Conservation (phyloP, 2,888 invertebrate species). For the Arrhopalites spinosus region DNA sequence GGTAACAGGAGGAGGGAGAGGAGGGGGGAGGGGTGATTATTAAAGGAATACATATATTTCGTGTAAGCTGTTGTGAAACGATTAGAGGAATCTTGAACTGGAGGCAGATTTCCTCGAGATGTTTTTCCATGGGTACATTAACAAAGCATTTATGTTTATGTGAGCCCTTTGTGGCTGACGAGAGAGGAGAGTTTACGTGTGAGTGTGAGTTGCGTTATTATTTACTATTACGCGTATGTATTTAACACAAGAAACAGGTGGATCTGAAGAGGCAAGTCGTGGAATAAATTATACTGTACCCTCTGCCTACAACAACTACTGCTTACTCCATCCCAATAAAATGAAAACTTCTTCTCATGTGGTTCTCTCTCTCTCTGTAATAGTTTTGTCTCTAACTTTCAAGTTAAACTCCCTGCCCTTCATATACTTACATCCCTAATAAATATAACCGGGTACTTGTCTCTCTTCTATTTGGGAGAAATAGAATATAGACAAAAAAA, state of each 20-base stretch:
- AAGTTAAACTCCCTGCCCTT: neutral
- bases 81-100: slow-evolving; percentile 27
- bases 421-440: too few species aligned
- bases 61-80: slow-evolving; percentile 24
- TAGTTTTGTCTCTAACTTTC: neutral
- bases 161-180: slow-evolving; percentile 21
- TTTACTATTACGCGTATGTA: slow-evolving; percentile 24
- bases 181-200: too few species aligned
- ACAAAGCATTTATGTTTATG: slow-evolving; percentile 31
- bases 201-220: slow-evolving; percentile 32
- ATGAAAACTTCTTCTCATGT: neutral
- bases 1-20: slow-evolving; percentile 10
- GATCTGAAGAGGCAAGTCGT: slow-evolving; percentile 31
- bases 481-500: neutral
- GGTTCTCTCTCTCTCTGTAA: neutral
- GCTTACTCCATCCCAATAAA: neutral
- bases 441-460: too few species aligned
- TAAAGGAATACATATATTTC: slow-evolving; percentile 3
- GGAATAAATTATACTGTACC: slow-evolving; percentile 24
- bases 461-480: neutral
- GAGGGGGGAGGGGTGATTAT: slow-evolving; percentile 6
- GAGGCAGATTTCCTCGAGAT: slow-evolving; percentile 17
- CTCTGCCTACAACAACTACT: slow-evolving; percentile 5
- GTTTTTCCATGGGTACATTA: slow-evolving; percentile 16
- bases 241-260: slow-evolving; percentile 24